Conservation (phyloP, 2,888 invertebrate species). For the Abscondita cerata region DNA sequence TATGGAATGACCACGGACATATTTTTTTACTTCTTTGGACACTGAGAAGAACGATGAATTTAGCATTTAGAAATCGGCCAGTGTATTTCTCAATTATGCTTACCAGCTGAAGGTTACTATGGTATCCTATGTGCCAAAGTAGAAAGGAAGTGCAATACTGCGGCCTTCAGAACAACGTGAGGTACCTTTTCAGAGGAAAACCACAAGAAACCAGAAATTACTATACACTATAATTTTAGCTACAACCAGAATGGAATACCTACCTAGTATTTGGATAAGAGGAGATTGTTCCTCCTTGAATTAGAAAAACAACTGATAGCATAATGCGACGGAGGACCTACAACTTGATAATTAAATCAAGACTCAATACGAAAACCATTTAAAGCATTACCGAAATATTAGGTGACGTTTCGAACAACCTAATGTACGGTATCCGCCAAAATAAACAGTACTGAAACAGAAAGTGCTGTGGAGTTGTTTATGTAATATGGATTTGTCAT, state of each 20-base stretch:
- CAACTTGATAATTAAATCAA: neutral
- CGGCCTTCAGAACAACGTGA: no score
- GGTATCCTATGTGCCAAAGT: neutral
- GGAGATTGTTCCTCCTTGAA: no score
- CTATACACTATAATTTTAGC: neutral
- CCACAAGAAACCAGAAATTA: no score
- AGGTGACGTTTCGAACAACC: no score
- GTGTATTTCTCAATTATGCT: no score
- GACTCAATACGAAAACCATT: neutral
- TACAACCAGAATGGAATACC: neutral
- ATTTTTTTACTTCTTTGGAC: neutral
- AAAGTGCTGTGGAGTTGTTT: no score
- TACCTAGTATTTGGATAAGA: neutral
- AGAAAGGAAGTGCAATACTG: neutral
- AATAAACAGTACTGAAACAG: no score
- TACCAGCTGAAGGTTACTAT: neutral
- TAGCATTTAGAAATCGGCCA: neutral
- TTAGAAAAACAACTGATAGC: neutral
- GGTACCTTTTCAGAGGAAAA: no score
- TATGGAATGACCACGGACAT: neutral
- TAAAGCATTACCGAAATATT: neutral
- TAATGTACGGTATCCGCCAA: no score
- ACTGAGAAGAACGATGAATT: neutral
- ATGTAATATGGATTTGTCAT: no score
- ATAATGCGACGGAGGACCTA: neutral